Evolutionary conservation across 2,113 vertebrate genomes (phyloP), one percentile per base, ranked within the genome.

Genomic region (Limanda limanda): DNA sequence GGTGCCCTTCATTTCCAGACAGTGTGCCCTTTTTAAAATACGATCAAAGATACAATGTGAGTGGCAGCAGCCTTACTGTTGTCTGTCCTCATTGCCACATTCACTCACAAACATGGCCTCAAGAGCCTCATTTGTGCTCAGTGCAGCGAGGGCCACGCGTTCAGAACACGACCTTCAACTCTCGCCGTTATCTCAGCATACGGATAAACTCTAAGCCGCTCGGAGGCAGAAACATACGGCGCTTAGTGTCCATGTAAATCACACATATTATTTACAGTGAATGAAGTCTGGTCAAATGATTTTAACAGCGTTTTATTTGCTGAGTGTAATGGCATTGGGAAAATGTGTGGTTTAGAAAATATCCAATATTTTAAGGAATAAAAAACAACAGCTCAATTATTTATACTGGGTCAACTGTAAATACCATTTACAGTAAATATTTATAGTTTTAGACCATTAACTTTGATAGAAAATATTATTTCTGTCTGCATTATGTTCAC

Each of bases 21-120:
- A 78, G 74, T 60, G 18, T 88, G 90, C 83, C 85, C 85, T 91
- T 90, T 90, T 84, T 84, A 89, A 92, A 89, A 90, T 81, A 86
- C 78, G 83, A 84, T 85, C 74, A 74, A 27, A 81, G 72, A 80
- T 48, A 72, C 59, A 45, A 57, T 18, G 64, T 78, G 87, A 85
- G 78, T 66, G 83, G 83, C 85, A 85, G 79, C 71, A 11, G 10
- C 10, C 40, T 11, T 13, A 13, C 55, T 56, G 48, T 62, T 56
- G 68, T 60, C 78, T 54, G 61, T 78, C 82, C 79, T 63, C 76
- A 31, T 20, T 35, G 63, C 55, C 14, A 17, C 57, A 17, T 35
- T 42, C 67, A n/a, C 58, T 73, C 67, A 37, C 59, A 56, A 54
- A 60, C 56, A 35, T 11, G 56, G 60, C 74, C 62, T 57, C 60